Conservation (phyloP, 2,113 vertebrate genomes). For the Tetrax tetrax region DNA sequence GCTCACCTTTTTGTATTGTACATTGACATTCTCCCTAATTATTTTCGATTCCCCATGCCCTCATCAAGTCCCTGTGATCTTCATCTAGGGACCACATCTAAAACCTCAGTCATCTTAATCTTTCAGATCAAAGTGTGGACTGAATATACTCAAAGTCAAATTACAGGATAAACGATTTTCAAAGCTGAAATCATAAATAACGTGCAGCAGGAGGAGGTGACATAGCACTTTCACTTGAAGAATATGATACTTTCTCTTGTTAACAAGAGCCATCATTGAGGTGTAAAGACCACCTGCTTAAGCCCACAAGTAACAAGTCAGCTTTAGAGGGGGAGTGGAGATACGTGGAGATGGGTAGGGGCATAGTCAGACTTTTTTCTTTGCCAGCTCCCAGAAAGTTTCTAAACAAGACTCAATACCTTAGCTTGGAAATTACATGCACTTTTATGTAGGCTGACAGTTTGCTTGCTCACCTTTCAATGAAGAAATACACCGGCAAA, state of each 20-base stretch:
- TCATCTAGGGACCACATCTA: background rate
- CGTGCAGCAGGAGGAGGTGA: background rate
- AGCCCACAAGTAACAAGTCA: background rate
- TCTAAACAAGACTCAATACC: background rate
- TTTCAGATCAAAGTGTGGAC: slow-evolving; percentile 21
- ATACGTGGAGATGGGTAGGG: background rate
- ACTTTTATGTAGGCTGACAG: background rate
- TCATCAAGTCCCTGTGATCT: slow-evolving; percentile 29
- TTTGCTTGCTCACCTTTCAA: background rate
- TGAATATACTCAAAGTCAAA: background rate
- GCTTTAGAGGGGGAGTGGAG: background rate
- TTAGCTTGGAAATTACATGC: background rate
- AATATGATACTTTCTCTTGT: background rate
- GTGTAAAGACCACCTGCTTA: background rate
- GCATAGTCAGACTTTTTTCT: background rate
- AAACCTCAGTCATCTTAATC: background rate
- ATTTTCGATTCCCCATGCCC: slow-evolving; percentile 12
- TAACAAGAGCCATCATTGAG: background rate
- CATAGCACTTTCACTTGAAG: background rate
- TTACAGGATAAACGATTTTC: slow-evolving; percentile 25
- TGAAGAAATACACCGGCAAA: background rate
- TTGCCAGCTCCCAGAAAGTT: background rate
- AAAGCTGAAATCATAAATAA: slow-evolving; percentile 23
- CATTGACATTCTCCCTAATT: slow-evolving; percentile 15
- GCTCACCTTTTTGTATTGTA: background rate